Conservation (phyloP, 1,140 invertebrate species). For the Drosophila auraria region DNA sequence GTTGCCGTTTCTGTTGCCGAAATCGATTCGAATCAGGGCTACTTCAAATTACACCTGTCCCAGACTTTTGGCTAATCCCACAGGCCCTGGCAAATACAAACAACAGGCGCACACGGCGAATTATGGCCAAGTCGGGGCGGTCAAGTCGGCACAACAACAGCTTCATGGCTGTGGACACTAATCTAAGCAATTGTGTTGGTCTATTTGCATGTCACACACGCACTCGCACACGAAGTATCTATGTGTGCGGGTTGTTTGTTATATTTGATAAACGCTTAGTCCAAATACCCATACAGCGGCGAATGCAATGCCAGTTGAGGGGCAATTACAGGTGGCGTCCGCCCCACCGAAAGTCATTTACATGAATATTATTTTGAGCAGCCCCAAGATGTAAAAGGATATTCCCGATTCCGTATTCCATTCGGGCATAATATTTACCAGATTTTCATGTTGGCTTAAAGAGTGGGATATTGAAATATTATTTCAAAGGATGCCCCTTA, state of each 20-base stretch:
- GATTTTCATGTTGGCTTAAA: neutral
- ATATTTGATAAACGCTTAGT: slow-evolving; percentile 75
- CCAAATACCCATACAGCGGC: slow-evolving; percentile 24
- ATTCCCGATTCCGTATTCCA: slow-evolving; percentile 19
- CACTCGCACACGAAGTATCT: slow-evolving; percentile 30
- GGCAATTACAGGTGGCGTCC: slow-evolving; percentile 57
- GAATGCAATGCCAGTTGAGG: slow-evolving; percentile 10
- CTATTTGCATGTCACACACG: slow-evolving; percentile 55
- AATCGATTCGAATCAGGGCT: slow-evolving; percentile 53
- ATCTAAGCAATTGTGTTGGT: slow-evolving; percentile 69
- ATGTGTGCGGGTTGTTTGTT: slow-evolving; percentile 63
- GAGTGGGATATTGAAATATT: neutral
- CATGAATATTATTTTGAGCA: slow-evolving; percentile 69
- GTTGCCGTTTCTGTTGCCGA: slow-evolving; percentile 13
- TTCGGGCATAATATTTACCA: neutral
- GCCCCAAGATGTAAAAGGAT: slow-evolving; percentile 32
- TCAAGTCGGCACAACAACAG: slow-evolving; percentile 23
- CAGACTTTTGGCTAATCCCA: slow-evolving; percentile 48
- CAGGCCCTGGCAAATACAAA: slow-evolving; percentile 23
- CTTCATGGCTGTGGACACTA: slow-evolving; percentile 43
- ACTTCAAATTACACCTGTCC: slow-evolving; percentile 59
- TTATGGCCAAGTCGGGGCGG: slow-evolving; percentile 44
- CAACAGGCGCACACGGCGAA: slow-evolving; percentile 9
- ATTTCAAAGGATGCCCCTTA: neutral
- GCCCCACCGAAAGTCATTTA: slow-evolving; percentile 57